Base-by-base conservation (phyloP, 2,888 invertebrate genomes). In the Drosophila sordidula region DNA sequence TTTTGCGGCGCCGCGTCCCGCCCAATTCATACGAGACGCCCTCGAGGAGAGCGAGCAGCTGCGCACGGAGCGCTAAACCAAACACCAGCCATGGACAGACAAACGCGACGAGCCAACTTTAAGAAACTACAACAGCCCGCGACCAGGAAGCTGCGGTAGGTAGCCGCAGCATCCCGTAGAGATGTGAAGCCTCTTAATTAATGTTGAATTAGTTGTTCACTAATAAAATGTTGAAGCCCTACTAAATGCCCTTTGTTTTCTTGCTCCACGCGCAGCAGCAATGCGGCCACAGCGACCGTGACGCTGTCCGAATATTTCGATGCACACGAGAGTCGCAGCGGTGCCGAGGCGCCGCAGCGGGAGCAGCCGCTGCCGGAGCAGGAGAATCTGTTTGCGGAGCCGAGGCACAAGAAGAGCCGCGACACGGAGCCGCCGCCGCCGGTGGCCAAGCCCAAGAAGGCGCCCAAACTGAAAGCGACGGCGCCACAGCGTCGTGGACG, bases 71-170 rank as follows among this genome's bases (percentile, higher is more conserved):
- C 87, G 89, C 29, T 91, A 89, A 62, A 64, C 18, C 6, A n/a
- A 16, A 14, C n/a, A 11, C 12, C 16, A 66, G 46, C 32, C 12
- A 92, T 92, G 92, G 90, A 89, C 61, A 83, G 83, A 22, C 74
- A 80, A 62, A 87, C 87, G 8, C 88, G 91, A 14, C 90, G 78
- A 72, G 82, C 84, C 1, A 91, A 91, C 66, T 82, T 91, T 39
- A 85, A 75, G 42, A 92, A 91, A 74, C 69, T 92, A 0, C 89
- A 90, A 57, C 57, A 88, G 47, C 79, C 89, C 1, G 63, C 74
- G 29, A 55, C 70, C 41, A 62, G 55, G 36, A 73, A 74, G 67
- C 70, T 58, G 75, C 90, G 91, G 91, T 91, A 91, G 59, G 80
- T 64, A 51, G 47, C 39, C 22, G 42, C 26, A 12, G 11, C 39